phyloP scores from a whole-genome alignment of 2,113 vertebrate species.

The Seriola rivoliana region DNA sequence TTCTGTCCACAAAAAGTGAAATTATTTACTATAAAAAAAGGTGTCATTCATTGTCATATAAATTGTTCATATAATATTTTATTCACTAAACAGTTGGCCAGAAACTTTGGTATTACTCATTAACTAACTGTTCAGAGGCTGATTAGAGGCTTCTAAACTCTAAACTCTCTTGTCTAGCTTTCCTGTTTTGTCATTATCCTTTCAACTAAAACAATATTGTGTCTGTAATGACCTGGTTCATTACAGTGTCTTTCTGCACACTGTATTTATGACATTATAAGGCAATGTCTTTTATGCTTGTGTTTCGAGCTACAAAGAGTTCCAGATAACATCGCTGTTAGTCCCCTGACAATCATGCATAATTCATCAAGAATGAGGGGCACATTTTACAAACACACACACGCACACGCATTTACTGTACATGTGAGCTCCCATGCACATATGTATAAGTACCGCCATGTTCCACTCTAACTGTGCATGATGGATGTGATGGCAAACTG shows the following conservation, averaged over 20 bases:
- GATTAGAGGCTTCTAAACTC: not conserved
- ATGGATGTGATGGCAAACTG: slow-evolving; percentile 61
- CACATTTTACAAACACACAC: slow-evolving; percentile 21
- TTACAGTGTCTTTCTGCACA: slow-evolving; percentile 21
- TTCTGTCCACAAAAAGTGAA: not conserved
- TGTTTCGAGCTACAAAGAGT: slow-evolving; percentile 27
- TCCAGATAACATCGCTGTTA: slow-evolving; percentile 49
- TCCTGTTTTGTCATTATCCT: slow-evolving; percentile 20
- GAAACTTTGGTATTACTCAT: not conserved
- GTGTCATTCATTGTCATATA: not conserved
- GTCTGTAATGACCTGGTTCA: slow-evolving; percentile 22
- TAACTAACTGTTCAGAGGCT: not conserved
- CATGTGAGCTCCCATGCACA: slow-evolving; percentile 29
- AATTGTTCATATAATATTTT: not conserved
- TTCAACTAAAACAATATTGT: slow-evolving; percentile 6
- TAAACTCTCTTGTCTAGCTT: not conserved
- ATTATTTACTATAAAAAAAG: not conserved
- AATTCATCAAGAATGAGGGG: slow-evolving; percentile 60
- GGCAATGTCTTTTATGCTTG: slow-evolving; percentile 34
- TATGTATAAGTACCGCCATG: slow-evolving; percentile 6
- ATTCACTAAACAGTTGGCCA: not conserved
- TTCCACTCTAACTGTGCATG: slow-evolving; percentile 43
- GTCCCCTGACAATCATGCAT: slow-evolving; percentile 50
- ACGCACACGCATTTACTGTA: slow-evolving; percentile 29
- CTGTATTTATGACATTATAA: slow-evolving; percentile 30